These are phyloP conservation scores for Thalassaphorura encarpata DNA, from an alignment of 1,140 invertebrate species.

Conservation along the genomic window DNA sequence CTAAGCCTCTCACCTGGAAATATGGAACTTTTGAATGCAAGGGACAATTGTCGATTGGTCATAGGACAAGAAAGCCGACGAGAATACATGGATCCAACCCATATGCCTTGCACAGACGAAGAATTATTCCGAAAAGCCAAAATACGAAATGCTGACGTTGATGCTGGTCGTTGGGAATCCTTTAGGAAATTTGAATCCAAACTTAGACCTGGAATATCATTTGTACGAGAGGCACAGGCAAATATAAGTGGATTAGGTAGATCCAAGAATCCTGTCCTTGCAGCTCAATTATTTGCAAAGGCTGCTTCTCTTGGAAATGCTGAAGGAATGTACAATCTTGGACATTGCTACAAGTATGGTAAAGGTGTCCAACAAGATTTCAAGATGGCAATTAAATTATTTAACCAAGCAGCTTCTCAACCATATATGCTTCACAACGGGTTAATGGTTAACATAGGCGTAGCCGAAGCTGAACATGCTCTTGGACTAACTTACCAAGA, in stretches of 20 bases:
- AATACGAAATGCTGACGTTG: background rate
- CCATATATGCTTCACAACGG: background rate
- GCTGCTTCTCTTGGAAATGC: conserved; percentile 1
- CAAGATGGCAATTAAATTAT: background rate
- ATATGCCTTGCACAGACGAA: background rate
- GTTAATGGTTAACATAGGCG: background rate
- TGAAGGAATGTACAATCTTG: conserved; percentile 12
- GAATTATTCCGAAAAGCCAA: background rate
- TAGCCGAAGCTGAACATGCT: background rate
- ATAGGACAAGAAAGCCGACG: background rate
- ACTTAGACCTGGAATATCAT: background rate
- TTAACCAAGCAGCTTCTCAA: background rate
- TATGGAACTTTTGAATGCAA: background rate
- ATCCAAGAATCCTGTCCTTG: background rate
- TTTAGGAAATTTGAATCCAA: too few relatives aligned
- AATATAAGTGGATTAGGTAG: background rate
- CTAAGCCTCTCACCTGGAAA: background rate
- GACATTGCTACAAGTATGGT: background rate
- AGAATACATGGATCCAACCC: background rate
- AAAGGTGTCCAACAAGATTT: conserved; percentile 7
- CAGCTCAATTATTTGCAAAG: background rate
- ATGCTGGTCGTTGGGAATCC: too few relatives aligned
- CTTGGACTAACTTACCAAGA: background rate
- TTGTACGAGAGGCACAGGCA: background rate
- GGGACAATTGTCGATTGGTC: too few relatives aligned